Evolutionary conservation across 2,888 invertebrate species (phyloP).

Genomic region (Cataglyphis albicans): DNA sequence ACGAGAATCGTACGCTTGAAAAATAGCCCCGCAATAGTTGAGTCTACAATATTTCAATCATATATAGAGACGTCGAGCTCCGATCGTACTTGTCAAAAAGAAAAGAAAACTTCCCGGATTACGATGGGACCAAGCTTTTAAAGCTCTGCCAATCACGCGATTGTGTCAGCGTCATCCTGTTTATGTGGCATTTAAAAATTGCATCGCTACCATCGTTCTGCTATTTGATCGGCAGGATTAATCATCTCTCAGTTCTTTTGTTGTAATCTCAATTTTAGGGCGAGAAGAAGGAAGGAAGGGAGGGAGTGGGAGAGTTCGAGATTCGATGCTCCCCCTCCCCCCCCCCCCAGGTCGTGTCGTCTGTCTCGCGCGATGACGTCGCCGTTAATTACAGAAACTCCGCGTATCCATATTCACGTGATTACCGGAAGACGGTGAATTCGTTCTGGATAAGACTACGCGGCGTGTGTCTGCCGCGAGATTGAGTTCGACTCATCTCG

Average conservation of each 20-base stretch:
- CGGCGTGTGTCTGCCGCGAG: conserved; percentile 74
- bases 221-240: conserved; percentile 61
- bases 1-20: conserved; percentile 25
- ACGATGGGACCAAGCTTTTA: background rate
- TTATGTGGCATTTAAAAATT: conserved; percentile 53
- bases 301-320: background rate
- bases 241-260: conserved; percentile 56
- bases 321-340: background rate
- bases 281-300: too few species aligned
- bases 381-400: conserved; percentile 73
- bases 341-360: conserved; percentile 8
- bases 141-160: conserved; percentile 60
- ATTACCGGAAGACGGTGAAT: conserved; percentile 71
- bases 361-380: conserved; percentile 50
- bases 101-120: conserved; percentile 6
- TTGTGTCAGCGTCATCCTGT: conserved; percentile 36
- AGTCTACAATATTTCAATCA: conserved; percentile 35
- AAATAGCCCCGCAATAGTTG: conserved; percentile 12
- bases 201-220: conserved; percentile 32
- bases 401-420: conserved; percentile 75
- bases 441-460: conserved; percentile 70
- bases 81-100: conserved; percentile 36
- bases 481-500: conserved; percentile 84
- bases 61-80: conserved; percentile 31
- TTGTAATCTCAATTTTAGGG: conserved; percentile 52